Conservation (phyloP, 2,888 invertebrate genomes). For the Venusia cambrica region DNA sequence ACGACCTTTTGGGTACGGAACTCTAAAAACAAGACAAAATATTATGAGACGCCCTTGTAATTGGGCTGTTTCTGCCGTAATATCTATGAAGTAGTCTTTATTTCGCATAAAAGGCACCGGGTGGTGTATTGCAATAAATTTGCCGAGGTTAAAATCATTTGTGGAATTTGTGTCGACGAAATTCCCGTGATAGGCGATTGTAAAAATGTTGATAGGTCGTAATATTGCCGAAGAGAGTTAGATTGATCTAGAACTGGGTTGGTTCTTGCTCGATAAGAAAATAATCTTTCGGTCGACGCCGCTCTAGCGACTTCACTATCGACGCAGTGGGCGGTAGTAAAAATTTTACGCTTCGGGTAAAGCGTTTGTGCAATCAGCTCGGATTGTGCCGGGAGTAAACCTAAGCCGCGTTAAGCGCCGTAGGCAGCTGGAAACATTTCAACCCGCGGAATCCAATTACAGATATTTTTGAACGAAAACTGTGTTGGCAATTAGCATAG, state of each 20-base stretch:
- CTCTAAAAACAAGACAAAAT: slow-evolving; percentile 34
- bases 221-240: slow-evolving; percentile 21
- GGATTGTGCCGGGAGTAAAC: slow-evolving; percentile 64
- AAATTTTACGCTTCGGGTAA: slow-evolving; percentile 60
- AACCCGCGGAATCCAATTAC: slow-evolving; percentile 47
- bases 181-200: slow-evolving; percentile 20
- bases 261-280: slow-evolving; percentile 31
- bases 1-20: no score
- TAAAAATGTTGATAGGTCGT: slow-evolving; percentile 29
- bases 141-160: slow-evolving; percentile 19
- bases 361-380: slow-evolving; percentile 71
- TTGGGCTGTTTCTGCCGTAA: slow-evolving; percentile 37
- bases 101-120: slow-evolving; percentile 33
- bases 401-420: slow-evolving; percentile 54
- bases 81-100: slow-evolving; percentile 37
- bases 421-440: slow-evolving; percentile 48
- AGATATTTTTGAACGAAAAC: slow-evolving; percentile 42
- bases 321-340: slow-evolving; percentile 47
- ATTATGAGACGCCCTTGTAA: slow-evolving; percentile 35
- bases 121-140: slow-evolving; percentile 30
- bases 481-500: slow-evolving; percentile 1
- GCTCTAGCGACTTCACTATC: slow-evolving; percentile 41
- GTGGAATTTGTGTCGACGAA: slow-evolving; percentile 19
- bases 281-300: slow-evolving; percentile 35
- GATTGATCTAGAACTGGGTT: slow-evolving; percentile 28